Percentiles rank a stretch among this genome's conserved stretches.
phyloP scores from a whole-genome alignment of 2,113 vertebrate species.

The Halcyon senegalensis region DNA sequence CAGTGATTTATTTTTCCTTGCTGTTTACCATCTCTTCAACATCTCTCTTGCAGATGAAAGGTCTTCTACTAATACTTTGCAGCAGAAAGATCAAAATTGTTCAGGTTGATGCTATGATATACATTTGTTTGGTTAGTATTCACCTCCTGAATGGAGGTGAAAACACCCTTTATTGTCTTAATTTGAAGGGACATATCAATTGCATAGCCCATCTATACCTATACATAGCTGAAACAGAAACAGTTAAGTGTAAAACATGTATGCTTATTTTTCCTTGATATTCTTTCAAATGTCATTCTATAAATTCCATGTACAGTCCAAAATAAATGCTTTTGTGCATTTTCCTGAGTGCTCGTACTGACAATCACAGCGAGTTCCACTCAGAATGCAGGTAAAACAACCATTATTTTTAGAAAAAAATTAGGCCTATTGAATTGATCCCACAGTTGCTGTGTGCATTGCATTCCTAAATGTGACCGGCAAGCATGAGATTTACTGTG shows the following conservation, averaged over 20 bases:
- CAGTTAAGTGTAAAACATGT: background rate
- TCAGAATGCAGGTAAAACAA: background rate
- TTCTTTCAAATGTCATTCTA: background rate
- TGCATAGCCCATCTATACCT: background rate
- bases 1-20: background rate
- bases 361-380: background rate
- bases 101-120: background rate
- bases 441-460: background rate
- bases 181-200: background rate
- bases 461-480: background rate
- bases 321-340: background rate
- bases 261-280: background rate
- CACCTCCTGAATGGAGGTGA: background rate
- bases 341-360: background rate
- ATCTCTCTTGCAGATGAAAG: background rate
- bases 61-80: background rate
- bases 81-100: background rate
- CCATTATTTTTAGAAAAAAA: background rate
- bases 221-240: background rate
- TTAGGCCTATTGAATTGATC: background rate
- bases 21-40: background rate
- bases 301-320: background rate
- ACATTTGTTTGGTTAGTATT: background rate
- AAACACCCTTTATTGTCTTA: background rate
- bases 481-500: background rate